A percentile compares a stretch with the other conserved stretches of the same genome.
These are phyloP conservation scores for Burhinus bistriatus DNA, from an alignment of 2,113 vertebrate species.

Conservation along the genomic window DNA sequence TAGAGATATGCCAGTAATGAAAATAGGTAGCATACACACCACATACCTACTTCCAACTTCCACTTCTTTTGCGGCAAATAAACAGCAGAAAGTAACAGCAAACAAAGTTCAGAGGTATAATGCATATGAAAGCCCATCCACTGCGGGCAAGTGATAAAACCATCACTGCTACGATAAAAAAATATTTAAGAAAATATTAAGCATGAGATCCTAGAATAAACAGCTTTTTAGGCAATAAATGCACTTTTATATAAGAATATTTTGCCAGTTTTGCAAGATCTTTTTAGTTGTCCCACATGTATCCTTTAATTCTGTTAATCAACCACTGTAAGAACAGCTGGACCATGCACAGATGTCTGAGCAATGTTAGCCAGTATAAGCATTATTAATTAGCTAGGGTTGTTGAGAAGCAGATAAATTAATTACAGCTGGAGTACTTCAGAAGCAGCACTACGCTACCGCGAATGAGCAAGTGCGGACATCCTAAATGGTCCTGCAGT, in stretches of 20 bases:
- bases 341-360: not conserved
- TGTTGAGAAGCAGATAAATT: not conserved
- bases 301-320: not conserved
- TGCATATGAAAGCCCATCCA: not conserved
- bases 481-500: not conserved
- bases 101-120: not conserved
- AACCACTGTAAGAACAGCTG: not conserved
- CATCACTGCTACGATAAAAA: not conserved
- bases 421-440: not conserved
- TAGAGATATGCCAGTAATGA: not conserved
- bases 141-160: not conserved
- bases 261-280: not conserved
- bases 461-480: rapidly evolving
- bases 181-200: not conserved
- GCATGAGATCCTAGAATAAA: not conserved
- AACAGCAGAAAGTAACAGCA: not conserved
- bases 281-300: not conserved
- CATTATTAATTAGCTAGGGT: not conserved
- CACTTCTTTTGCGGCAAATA: not conserved
- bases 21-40: not conserved
- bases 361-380: not conserved
- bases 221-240: not conserved
- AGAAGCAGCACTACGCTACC: not conserved
- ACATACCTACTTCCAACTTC: not conserved
- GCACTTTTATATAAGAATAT: not conserved